Base-by-base conservation (phyloP, 2,888 invertebrate genomes). In the Fragum sueziense region DNA sequence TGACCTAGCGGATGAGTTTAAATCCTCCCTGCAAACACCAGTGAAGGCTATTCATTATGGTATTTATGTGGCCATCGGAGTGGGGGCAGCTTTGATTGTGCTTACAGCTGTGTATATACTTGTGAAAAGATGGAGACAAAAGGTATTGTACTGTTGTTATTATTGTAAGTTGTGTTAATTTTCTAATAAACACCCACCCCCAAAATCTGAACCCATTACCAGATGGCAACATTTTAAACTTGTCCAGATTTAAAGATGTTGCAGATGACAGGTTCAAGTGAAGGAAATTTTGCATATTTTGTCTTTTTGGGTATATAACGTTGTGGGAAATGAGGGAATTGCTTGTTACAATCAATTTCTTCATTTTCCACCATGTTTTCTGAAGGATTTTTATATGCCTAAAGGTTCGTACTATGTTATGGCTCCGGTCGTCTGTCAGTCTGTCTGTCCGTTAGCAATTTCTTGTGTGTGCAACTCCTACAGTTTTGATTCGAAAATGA, bases 1-100 rank as follows among this genome's bases (percentile, higher is more conserved):
- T 25, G 83, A 85, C 27, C 79, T 85, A 67, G 90, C 89, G 9
- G 70, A 81, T 3, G 80, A 88, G 31, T 90, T 90, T 80, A 87
- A 87, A 70, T 74, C 76, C 17, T n/a, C 76, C 37, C 71, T 84
- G 9, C 61, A 68, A 31, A 75, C 70, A 2, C 83, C 83, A 7
- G 22, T 76, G 65, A n/a, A 59, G 59, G 62, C 59, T 11, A 78
- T 84, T 11, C 68, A 84, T 62, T 27, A 75, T 37, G 73, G 73
- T 9, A 76, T 71, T 14, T 84, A 74, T 54, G 62, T 78, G n/a
- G 83, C 80, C 25, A 80, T 84, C 20, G 80, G 76, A 14, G 27
- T 84, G 25, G 83, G 83, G 25, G 31, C 54, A 27, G 54, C 54
- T 31, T 62, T 79, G 52, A 27, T 82, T 41, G 9, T 65, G 20